These are phyloP conservation scores for Automeris io DNA, from an alignment of 2,888 invertebrate species.

Conservation along the genomic window DNA sequence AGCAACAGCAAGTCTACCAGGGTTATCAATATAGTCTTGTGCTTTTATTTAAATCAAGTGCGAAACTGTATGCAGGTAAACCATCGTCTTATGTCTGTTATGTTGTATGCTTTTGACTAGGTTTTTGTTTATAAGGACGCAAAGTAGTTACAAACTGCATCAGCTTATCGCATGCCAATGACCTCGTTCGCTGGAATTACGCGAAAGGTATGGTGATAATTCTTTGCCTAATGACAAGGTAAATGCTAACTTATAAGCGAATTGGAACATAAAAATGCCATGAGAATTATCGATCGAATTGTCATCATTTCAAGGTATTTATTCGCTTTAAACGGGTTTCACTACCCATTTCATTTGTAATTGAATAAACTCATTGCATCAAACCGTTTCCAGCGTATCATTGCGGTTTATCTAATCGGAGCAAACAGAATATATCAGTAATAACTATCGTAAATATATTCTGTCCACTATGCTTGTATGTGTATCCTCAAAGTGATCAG, in stretches of 20 bases:
- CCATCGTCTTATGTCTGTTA: too few species aligned
- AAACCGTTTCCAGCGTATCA: too few species aligned
- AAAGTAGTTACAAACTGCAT: conserved; percentile 13
- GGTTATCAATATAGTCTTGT: too few species aligned
- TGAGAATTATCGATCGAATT: background rate
- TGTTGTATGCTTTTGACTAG: too few species aligned
- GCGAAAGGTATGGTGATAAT: conserved; percentile 58
- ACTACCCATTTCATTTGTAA: background rate
- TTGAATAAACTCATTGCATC: conserved; percentile 9
- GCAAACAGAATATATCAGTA: too few species aligned
- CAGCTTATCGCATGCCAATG: conserved; percentile 51
- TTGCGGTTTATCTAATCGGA: too few species aligned
- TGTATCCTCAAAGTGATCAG: too few species aligned
- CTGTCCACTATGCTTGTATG: too few species aligned
- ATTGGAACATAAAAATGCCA: conserved; percentile 8
- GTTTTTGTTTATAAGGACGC: conserved; percentile 4
- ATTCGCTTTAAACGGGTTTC: conserved; percentile 5
- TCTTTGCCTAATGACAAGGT: conserved; percentile 36
- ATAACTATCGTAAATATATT: background rate
- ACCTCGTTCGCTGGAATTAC: conserved; percentile 46
- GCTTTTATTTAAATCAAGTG: too few species aligned
- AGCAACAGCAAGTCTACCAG: too few species aligned
- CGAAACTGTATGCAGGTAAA: too few species aligned
- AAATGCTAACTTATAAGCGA: conserved; percentile 5
- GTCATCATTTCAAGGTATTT: conserved; percentile 1